Evolutionary conservation across 2,797 vertebrate genomes (phyloP), one percentile per base, ranked within the genome.

Genomic region (Poecilia gillii): DNA sequence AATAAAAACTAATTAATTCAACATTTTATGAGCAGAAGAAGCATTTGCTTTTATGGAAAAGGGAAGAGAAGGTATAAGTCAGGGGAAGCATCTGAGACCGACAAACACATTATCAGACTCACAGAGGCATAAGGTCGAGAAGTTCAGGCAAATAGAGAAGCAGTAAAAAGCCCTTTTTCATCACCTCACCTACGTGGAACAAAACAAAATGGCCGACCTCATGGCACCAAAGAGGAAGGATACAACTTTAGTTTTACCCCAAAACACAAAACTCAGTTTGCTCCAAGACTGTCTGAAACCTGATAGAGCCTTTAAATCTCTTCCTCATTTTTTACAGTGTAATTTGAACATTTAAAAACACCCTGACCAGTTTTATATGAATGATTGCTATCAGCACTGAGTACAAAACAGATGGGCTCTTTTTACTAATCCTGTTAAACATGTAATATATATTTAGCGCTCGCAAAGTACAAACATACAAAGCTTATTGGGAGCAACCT

Each of bases 81-180:
- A 75, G 75, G 82, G 78, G 85, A 87, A 89, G 85, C 84, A 84
- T 89, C 86, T 86, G 83, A 88, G 80, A 84, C 87, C 80, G 73
- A 90, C 80, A 2, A 86, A 88, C 84, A 78, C 84, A 84, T 80
- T 89, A 77, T 86, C 88, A 78, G 80, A 90, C 85, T 91, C 86
- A 85, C 82, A 83, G 83, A 90, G 90, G 89, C 87, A 84, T 74
- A 89, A 89, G 83, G 88, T 81, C 81, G 82, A 90, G 89, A 88
- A 86, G 77, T 86, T 91, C 83, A 91, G 91, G 88, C 90, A 88
- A 84, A 93, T 87, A 88, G 88, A 92, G 84, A 90, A 90, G 90
- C 90, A 85, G 88, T 85, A 91, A 91, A 93, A 95, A 95, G 93
- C 93, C 94, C 93, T 95, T 95, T 93, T 94, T 92, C 92, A 94